Evolutionary conservation across 2,888 invertebrate species (phyloP), one percentile per base, ranked within the genome.

Genomic region (Sussaba pulchella): DNA sequence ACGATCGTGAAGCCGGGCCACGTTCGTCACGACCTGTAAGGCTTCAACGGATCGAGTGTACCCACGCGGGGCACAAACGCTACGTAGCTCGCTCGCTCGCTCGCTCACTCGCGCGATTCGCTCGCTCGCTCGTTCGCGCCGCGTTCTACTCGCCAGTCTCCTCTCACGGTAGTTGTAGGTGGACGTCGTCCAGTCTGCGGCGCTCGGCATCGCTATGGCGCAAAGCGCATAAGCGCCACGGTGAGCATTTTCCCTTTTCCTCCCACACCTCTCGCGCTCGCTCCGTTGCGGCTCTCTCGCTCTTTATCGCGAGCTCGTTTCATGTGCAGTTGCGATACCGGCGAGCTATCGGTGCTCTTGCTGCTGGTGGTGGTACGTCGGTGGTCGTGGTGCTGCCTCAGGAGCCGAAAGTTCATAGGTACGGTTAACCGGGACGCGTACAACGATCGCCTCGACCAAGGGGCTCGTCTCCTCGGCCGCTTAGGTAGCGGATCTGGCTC

Each of bases 111-210:
- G 41, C 50, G 43, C 21, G 52, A 52, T 12, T 39, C 39, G 39
- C 39, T 39, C 39, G 12, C 52, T 24, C n/a, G n/a, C n/a, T n/a
- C n/a, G n/a, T n/a, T n/a, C n/a, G n/a, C n/a, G n/a, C 26, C 43
- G 26, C 57, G 6, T 59, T 47, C 41, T 36, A 39, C 17, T 36
- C 69, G 39, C 31, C 31, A 45, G 69, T 63, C 77, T 73, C 69
- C 77, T 77, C 81, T 81, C 81, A 77, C 81, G 81, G 77, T 77
- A 77, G 77, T 73, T 82, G 85, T 87, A 85, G 89, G 88, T 88
- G 91, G 91, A 91, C 90, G 88, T 82, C 89, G 91, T 91, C 91
- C 91, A 91, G 88, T 90, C 89, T 86, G 86, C 88, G 87, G 83
- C 83, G 84, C 82, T 84, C 84, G 77, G 85, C 63, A 70, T 76